Conservation (phyloP, 2,888 invertebrate species). For the Esperia sulphurella region DNA sequence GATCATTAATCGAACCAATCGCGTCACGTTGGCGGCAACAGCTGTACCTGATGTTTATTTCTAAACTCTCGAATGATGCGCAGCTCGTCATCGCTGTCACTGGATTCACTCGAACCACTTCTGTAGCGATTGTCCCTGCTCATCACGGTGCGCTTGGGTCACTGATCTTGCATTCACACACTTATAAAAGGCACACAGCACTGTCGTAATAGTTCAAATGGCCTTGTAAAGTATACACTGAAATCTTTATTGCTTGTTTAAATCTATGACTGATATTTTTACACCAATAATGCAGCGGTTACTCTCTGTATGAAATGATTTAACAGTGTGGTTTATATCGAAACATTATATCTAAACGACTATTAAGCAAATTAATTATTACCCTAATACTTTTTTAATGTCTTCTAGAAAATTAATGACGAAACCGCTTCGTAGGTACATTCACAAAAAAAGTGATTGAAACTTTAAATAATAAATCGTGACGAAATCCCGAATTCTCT, state of each 20-base stretch:
- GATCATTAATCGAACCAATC: background rate
- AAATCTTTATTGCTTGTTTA: background rate
- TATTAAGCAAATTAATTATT: background rate
- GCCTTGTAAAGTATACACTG: no score
- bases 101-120: slow-evolving; percentile 18
- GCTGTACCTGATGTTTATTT: slow-evolving; percentile 22
- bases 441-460: no score
- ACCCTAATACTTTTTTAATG: background rate
- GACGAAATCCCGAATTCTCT: background rate
- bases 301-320: background rate
- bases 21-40: background rate
- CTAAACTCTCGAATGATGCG: slow-evolving; percentile 22
- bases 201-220: no score
- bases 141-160: slow-evolving; percentile 16
- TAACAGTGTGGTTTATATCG: background rate
- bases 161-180: slow-evolving; percentile 14
- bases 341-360: background rate
- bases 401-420: background rate
- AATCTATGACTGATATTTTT: background rate
- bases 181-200: background rate
- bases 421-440: no score
- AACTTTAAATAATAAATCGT: background rate
- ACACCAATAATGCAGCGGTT: background rate
- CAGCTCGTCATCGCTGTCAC: slow-evolving; percentile 28
- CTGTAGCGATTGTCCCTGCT: slow-evolving; percentile 2